These are phyloP conservation scores for Oreochromis aureus DNA, from an alignment of 2,113 vertebrate species.

Conservation along the genomic window DNA sequence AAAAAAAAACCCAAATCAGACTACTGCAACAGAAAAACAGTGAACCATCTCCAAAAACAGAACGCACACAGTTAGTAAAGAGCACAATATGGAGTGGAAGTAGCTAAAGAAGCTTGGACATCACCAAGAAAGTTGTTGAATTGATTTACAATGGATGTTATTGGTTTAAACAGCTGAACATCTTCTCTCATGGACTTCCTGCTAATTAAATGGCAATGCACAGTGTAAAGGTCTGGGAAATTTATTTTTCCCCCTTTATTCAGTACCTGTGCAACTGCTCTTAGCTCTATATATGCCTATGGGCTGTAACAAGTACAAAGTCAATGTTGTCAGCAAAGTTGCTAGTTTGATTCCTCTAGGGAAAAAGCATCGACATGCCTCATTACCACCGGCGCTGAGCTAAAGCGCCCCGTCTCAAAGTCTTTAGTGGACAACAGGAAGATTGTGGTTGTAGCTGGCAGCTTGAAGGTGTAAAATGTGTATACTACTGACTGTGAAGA, in stretches of 20 bases:
- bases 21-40: not conserved
- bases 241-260: not conserved
- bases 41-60: slow-evolving; percentile 1
- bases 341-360: not conserved
- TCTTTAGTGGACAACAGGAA: not conserved
- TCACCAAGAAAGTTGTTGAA: slow-evolving; percentile 7
- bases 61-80: not conserved
- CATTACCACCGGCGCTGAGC: not conserved
- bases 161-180: not conserved
- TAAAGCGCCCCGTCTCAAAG: not conserved
- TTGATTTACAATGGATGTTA: not conserved
- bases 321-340: not conserved
- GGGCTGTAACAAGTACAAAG: not conserved
- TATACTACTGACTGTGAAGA: not conserved
- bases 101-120: slow-evolving; percentile 13
- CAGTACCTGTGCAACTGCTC: not conserved
- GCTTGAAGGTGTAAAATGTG: not conserved
- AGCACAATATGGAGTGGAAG: not conserved
- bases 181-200: not conserved
- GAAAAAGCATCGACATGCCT: not conserved
- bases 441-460: not conserved
- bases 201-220: not conserved
- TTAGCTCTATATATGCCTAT: not conserved
- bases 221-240: not conserved
- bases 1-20: slow-evolving; percentile 25